phyloP scores from a whole-genome alignment of 2,113 vertebrate genomes.

The Dinomys branickii region DNA sequence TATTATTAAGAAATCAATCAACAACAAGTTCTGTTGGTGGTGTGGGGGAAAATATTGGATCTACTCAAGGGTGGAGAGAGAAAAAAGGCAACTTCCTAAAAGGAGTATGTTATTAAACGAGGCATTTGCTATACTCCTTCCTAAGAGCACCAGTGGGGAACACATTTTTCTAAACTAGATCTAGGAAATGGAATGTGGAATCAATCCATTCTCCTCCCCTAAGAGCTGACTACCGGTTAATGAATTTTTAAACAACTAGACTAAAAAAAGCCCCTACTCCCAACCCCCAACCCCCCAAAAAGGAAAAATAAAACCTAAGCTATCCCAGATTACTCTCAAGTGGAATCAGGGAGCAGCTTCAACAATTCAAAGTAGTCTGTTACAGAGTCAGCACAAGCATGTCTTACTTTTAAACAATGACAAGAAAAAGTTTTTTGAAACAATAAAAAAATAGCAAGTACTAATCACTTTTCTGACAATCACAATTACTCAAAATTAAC shows the following conservation, averaged over 20 bases:
- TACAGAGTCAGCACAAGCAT: conserved; percentile 84
- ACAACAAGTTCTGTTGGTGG: no score
- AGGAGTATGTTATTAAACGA: conserved; percentile 53
- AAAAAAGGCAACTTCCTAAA: no score
- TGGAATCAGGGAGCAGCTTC: no score
- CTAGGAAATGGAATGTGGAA: conserved; percentile 73
- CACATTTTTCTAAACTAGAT: conserved; percentile 73
- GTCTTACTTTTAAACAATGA: conserved; percentile 81
- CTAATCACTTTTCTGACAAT: no score
- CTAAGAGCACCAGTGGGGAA: conserved; percentile 85
- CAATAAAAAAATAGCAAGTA: no score
- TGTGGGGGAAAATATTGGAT: no score
- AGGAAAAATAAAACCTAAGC: background rate
- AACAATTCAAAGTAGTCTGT: conserved; percentile 82
- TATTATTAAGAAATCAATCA: no score
- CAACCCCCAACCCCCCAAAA: background rate
- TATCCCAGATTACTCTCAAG: no score
- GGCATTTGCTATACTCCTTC: background rate
- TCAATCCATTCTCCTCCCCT: conserved; percentile 64
- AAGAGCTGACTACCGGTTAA: conserved; percentile 79
- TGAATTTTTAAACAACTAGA: conserved; percentile 47
- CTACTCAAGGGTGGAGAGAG: no score
- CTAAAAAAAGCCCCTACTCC: conserved; percentile 70
- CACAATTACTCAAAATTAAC: no score
- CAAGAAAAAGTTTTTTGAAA: no score